Evolutionary conservation across 2,113 vertebrate species (phyloP), one percentile per base, ranked within the genome.

Genomic region (Balaeniceps rex): DNA sequence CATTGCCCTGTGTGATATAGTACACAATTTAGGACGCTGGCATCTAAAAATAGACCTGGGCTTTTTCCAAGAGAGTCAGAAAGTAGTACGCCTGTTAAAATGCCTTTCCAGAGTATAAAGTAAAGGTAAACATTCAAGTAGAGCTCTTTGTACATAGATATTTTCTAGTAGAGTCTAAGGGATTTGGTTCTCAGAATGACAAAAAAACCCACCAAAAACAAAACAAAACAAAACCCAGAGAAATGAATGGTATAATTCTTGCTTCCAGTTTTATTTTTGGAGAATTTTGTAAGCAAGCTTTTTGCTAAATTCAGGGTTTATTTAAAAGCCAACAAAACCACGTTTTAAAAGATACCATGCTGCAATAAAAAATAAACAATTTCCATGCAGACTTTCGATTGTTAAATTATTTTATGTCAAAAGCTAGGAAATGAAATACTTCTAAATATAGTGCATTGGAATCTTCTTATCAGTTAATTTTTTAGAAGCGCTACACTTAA

Each of bases 381-480:
- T 97, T 94, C 87, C 84, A 80, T 65, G 83, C 88, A 95, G 93
- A 95, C 88, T 97, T 98, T 94, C 86, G 96, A 93, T 95, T 97
- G 88, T 96, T 78, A 88, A 96, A 94, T 97, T 97, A 97, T 97
- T 98, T 98, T 97, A 97, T 95, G 88, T 75, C 91, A 94, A 97
- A 97, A 98, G 24, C 90, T 97, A 97, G 93, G 88, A 98, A 98
- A 98, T 88, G 24, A 96, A 97, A 97, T 98, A 97, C 83, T 96
- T 98, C 95, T 98, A 98, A 98, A 98, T 98, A 97, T 97, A 98
- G 97, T 93, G 90, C 94, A 42, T 89, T 87, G 80, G 92, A 94
- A 96, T 97, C 94, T 98, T 98, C 98, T 96, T 97, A 95, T 82
- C 69, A 91, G 95, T 84, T 95, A 94, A 96, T 97, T 97, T 97